These are phyloP conservation scores for Leptocoma aspasia DNA, from an alignment of 2,113 vertebrate species.

Conservation along the genomic window DNA sequence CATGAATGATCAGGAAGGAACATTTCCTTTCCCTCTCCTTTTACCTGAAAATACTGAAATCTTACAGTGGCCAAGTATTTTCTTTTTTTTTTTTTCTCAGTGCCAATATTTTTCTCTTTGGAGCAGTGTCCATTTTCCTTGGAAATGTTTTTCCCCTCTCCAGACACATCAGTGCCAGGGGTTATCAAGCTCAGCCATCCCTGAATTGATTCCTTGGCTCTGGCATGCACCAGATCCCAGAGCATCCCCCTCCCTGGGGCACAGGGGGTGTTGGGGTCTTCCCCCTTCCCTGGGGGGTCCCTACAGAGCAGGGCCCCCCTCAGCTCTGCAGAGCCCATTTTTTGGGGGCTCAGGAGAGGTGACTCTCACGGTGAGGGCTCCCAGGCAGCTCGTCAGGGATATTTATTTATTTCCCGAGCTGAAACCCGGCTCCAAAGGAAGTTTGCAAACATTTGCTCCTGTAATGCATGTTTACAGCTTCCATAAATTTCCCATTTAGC, in stretches of 20 bases:
- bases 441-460: background rate
- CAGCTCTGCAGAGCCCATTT: background rate
- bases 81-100: background rate
- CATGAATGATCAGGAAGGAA: background rate
- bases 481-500: background rate
- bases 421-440: background rate
- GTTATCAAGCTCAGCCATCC: background rate
- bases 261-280: accelerated
- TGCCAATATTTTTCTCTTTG: background rate
- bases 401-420: background rate
- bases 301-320: background rate
- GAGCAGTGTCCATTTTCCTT: background rate
- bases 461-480: background rate
- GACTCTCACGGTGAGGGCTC: background rate
- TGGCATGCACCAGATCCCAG: background rate
- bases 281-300: background rate
- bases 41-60: background rate
- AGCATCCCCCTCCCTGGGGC: background rate
- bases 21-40: background rate
- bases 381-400: background rate
- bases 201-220: background rate
- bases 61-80: background rate
- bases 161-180: background rate
- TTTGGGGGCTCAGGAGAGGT: no score
- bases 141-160: background rate